Evolutionary conservation across 2,888 invertebrate species (phyloP), one percentile per base, ranked within the genome.

Genomic region (Neoscelio sp.): DNA sequence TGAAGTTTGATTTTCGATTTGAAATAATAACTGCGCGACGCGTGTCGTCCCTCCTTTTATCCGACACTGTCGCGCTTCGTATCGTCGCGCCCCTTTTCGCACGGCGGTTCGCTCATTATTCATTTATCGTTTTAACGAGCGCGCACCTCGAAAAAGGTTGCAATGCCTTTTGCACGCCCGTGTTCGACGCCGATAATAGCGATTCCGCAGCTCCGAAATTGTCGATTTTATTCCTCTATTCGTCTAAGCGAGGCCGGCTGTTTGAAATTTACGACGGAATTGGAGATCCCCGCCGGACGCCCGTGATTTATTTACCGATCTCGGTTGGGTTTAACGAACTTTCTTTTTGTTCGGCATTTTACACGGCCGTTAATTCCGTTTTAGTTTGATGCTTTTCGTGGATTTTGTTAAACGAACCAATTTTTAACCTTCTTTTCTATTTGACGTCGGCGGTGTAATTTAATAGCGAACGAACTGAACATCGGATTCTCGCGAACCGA

Each of bases 91-190:
- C 26, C 50, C 30, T 13, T 50, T 58, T 60, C 64, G 70, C 77
- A 64, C 65, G 42, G 54, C 46, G 52, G 80, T 82, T 84, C 86
- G 87, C 87, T 88, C 89, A 89, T 89, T 89, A 89, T 89, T 88
- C 88, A 88, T 88, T 87, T 88, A 87, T 87, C 87, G 84, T 86
- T 89, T 89, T 89, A 88, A 88, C 89, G 88, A 89, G 88, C 85
- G 83, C 84, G 84, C 85, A 83, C 85, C 84, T 12, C 82, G 83
- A 83, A 85, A 85, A 87, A 85, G 80, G n/a, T n/a, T n/a, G n/a
- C 60, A 60, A 33, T 17, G 58, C 8, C 50, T 60, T 42, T 60
- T 12, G 52, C 52, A 15, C 48, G 56, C 7, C 18, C 70, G 15
- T 50, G 50, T 18, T 70, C 50, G 2, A 7, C 52, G 78, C 81